phyloP scores from a whole-genome alignment of 2,888 invertebrate species.

The Nesidiocoris tenuis region DNA sequence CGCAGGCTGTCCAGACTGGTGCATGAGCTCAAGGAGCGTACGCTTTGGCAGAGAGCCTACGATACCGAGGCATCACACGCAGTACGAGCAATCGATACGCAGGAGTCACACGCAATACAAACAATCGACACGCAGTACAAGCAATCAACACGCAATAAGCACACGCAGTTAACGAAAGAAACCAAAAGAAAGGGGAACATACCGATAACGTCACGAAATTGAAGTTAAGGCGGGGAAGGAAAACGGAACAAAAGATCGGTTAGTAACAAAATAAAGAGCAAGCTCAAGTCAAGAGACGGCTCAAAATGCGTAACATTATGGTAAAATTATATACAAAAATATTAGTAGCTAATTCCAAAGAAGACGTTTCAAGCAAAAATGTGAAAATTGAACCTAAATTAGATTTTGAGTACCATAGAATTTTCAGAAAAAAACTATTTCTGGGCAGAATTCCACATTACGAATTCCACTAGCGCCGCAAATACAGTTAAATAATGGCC shows the following conservation, averaged over 20 bases:
- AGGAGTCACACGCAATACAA: no score
- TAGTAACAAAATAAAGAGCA: conserved; percentile 8
- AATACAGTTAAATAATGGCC: no score
- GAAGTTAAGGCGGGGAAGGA: conserved; percentile 50
- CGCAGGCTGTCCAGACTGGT: conserved; percentile 57
- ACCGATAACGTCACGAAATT: conserved; percentile 48
- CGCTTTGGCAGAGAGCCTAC: conserved; percentile 57
- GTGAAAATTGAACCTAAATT: no score
- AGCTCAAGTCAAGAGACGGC: not conserved
- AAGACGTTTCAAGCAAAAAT: not conserved
- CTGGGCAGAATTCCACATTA: no score
- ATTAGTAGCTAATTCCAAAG: not conserved
- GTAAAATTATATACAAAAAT: not conserved
- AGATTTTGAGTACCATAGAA: no score
- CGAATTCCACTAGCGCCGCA: no score
- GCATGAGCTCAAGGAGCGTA: conserved; percentile 56
- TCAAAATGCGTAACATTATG: not conserved
- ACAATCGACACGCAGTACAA: conserved; percentile 16
- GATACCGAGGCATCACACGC: no score
- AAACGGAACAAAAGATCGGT: conserved; percentile 13
- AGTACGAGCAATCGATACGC: no score
- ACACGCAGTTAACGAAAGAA: conserved; percentile 49
- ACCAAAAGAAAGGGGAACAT: conserved; percentile 50
- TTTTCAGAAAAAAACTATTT: no score
- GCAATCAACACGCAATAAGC: conserved; percentile 6